Conservation (phyloP, 2,888 invertebrate species). For the Odontocerum albicorne region DNA sequence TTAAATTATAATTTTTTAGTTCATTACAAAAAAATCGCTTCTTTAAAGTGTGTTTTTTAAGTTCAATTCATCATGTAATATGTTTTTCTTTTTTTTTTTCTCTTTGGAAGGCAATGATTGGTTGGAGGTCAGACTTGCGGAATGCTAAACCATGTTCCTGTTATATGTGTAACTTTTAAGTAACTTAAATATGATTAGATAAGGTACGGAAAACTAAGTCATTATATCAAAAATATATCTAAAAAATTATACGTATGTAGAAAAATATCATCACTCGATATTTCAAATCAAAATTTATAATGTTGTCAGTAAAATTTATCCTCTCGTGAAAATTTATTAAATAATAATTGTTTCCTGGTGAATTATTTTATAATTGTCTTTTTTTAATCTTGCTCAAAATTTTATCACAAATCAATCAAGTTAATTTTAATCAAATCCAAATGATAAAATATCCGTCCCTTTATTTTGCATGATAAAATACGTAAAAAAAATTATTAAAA, state of each 20-base stretch:
- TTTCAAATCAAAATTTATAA: too few relatives aligned
- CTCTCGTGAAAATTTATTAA: too few relatives aligned
- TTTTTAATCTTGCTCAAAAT: too few relatives aligned
- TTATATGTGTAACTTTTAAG: constrained; percentile 34
- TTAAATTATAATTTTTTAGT: constrained; percentile 29
- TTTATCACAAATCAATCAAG: too few relatives aligned
- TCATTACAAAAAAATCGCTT: constrained; percentile 19
- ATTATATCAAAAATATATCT: constrained; percentile 20
- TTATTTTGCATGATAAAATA: too few relatives aligned
- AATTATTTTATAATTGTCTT: too few relatives aligned
- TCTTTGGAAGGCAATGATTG: constrained; percentile 22
- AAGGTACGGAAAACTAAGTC: constrained; percentile 37
- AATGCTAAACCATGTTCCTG: constrained; percentile 36
- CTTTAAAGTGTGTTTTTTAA: constrained; percentile 29
- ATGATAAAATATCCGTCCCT: too few relatives aligned
- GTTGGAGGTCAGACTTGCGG: constrained; percentile 24
- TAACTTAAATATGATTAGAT: constrained; percentile 36
- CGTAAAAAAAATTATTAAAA: too few relatives aligned
- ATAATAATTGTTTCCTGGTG: too few relatives aligned
- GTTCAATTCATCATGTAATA: constrained; percentile 15
- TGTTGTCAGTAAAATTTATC: too few relatives aligned
- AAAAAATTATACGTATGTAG: not conserved
- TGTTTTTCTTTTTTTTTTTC: constrained; percentile 9
- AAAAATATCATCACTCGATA: too few relatives aligned
- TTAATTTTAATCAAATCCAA: too few relatives aligned